Evolutionary conservation across 2,113 vertebrate genomes (phyloP), one percentile per base, ranked within the genome.

Genomic region (Nycticryphes semicollaris): DNA sequence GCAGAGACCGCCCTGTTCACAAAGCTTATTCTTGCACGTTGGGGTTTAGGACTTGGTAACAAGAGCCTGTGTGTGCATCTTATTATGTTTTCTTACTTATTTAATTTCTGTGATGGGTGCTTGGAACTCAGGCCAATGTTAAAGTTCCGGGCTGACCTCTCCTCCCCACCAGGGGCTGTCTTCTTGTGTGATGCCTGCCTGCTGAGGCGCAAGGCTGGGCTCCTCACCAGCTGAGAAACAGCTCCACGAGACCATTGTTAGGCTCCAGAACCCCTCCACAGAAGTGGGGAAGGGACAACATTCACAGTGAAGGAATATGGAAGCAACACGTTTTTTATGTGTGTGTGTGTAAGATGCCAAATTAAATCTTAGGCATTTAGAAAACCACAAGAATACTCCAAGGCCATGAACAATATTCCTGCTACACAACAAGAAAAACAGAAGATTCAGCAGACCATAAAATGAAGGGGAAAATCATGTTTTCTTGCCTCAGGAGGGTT

Each of bases 381-480:
- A 94, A 94, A 94, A 91, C 95, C 92, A 82, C 91, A 89, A 94
- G 81, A 95, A 91, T 97, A 94, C 77, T 95, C 84, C 74, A 87
- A 94, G 87, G 78, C 93, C 67, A 89, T 69, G 59, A 70, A 85
- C 50, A 79, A 94, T 94, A 94, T 94, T 94, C 54, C 94, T 94
- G 62, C 92, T 83, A 79, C 62, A 96, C 69, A 84, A 92, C 50
- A 94, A 96, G 95, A 87, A 96, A 96, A 96, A 79, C 74, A 96
- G 95, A 96, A 94, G 77, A 96, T 94, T 96, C 94, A 96, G 59
- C 89, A 94, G 96, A 93, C 96, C 95, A 96, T 97, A 96, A 97
- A 96, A 97, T 93, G 77, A 97, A 97, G 81, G 84, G 51, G 57
- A 76, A 97, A 97, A 93, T 95, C 53, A 63, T 96, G 84, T 85